Base-by-base conservation (phyloP, 2,888 invertebrate genomes). In the Coremacera marginata region DNA sequence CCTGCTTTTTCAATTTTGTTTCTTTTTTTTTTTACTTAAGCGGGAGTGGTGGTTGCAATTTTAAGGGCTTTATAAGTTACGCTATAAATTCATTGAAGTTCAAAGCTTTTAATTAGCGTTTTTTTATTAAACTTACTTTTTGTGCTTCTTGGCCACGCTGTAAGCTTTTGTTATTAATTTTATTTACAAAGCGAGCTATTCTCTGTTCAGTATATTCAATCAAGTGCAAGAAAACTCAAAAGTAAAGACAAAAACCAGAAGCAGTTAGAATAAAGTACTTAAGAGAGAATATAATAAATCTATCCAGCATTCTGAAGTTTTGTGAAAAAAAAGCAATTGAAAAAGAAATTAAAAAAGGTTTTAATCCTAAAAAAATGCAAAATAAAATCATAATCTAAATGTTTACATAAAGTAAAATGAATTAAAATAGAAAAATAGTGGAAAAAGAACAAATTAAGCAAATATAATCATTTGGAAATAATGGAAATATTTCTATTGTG, bases 341-440 rank as follows among this genome's bases (percentile, higher is more conserved):
- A 65, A 65, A 67, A 67, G 49, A 67, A 11, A 60, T 0, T n/a
- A 67, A 49, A 37, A 37, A 25, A 25, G 49, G 37, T 44, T 34
- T n/a, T 16, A 25, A 19, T 5, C n/a, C 27, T 11, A 19, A 5
- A 19, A 34, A 22, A 57, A 19, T 37, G 60, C 57, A 5, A 44
- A 25, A 67, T 22, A 22, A 67, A 22, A 62, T 25, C 14, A 60
- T n/a, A n/a, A n/a, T 44, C 8, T 57, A 19, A 65, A 65, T 31
- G 63, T 37, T 5, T 37, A 44, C n/a, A 11, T 8, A 67, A 67
- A 67, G 14, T 14, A 22, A 44, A 67, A 9, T 44, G 5, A 37
- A 44, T 67, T 55, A 60, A 44, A 31, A 37, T 60, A 74, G 62
- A 63, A 63, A 63, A 70, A 68, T 14, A 63, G 5, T 14, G 44